phyloP scores from a whole-genome alignment of 2,888 invertebrate species.

The Eupithecia vulgata region DNA sequence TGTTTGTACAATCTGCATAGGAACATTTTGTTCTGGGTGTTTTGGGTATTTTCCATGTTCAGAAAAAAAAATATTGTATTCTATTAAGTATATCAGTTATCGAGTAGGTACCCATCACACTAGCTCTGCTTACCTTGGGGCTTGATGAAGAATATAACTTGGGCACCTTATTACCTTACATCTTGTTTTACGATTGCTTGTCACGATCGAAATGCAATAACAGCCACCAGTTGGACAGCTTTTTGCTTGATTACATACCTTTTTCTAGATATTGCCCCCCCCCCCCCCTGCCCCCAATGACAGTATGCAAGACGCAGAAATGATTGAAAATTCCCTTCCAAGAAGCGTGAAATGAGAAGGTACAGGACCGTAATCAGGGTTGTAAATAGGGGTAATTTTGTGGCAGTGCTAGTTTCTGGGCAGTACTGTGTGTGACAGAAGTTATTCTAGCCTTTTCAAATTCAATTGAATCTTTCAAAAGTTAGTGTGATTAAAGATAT shows the following conservation, averaged over 20 bases:
- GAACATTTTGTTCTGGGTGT: no score
- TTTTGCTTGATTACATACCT: constrained; percentile 49
- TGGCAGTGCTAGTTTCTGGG: neutral
- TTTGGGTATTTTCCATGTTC: no score
- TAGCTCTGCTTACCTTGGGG: no score
- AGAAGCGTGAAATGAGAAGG: constrained; percentile 74
- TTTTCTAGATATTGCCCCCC: constrained; percentile 63
- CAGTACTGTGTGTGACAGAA: neutral
- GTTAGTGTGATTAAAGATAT: neutral
- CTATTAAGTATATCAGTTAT: no score
- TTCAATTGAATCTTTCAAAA: neutral
- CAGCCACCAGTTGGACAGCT: constrained; percentile 31
- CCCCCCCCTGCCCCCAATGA: constrained; percentile 71
- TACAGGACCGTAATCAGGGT: constrained; percentile 16
- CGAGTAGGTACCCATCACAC: no score
- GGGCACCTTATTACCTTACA: neutral
- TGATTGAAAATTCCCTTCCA: constrained; percentile 76
- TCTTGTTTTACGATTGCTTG: constrained; percentile 9
- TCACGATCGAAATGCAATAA: constrained; percentile 24
- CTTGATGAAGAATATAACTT: no score
- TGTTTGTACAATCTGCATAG: no score
- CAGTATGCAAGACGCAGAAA: constrained; percentile 66
- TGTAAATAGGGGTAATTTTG: neutral
- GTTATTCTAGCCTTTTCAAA: neutral
- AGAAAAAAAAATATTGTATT: no score